Evolutionary conservation across 2,113 vertebrate genomes (phyloP), one percentile per base, ranked within the genome.

Genomic region (Macrotus californicus): DNA sequence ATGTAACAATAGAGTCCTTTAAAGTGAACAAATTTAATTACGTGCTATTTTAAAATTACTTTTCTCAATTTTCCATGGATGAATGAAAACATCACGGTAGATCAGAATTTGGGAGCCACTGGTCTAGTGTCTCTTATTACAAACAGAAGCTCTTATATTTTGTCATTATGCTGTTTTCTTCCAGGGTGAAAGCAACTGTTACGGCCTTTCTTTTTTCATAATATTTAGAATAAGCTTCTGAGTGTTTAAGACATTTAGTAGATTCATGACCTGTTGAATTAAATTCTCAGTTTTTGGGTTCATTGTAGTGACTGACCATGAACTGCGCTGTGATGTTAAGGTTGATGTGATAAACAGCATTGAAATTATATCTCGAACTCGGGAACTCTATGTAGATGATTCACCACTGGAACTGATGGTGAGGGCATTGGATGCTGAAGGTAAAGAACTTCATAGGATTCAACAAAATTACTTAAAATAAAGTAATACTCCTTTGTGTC

Each of bases 331-430:
- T 67, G 98, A 98, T 81, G 97, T 98, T 82, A 98, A 97, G 66
- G 96, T 98, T 48, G 98, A 98, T 88, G 89, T 97, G 54, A 98
- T 98, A 69, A 43, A 95, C 80, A 97, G 82, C 66, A 97, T 97
- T 91, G 97, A 98, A 92, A 98, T 98, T 67, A 34, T 98, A 21
- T 98, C 98, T 80, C 96, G 97, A 26, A 97, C 98, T 12, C 93
- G 96, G 76, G 98, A 98, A 54, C 96, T 98, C 50, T 98, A 97
- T 41, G 97, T 98, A 24, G 98, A 98, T 2, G 97, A 98, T 84
- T 98, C 97, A 4, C 98, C 97, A 0, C 91, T 98, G 46, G 98
- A 98, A 77, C 80, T 98, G 84, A 97, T 97, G 24, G 97, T 98
- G 89, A 97, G 95, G 75, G 97, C 98, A 2, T 81, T 98, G 96